phyloP scores from a whole-genome alignment of 2,113 vertebrate genomes.

The Etheostoma spectabile region DNA sequence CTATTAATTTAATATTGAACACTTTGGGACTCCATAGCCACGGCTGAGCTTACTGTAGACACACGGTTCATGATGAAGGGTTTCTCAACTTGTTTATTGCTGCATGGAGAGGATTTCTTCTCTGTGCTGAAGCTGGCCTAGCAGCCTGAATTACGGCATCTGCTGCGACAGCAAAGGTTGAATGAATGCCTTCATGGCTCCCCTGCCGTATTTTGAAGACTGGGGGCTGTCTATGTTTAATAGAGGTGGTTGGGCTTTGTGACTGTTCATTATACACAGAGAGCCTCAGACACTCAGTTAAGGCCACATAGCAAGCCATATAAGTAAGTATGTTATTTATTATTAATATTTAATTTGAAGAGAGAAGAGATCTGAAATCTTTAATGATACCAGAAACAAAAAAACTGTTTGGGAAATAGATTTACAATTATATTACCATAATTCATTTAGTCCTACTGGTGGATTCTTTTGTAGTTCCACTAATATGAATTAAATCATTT shows the following conservation, averaged over 20 bases:
- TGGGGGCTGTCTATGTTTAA: constrained; percentile 8
- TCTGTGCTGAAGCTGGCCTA: constrained; percentile 15
- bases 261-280: constrained; percentile 10
- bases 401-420: neutral
- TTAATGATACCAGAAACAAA: neutral
- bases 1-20: constrained; percentile 31
- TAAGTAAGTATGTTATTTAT: neutral
- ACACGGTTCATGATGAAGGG: neutral
- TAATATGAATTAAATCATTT: too few relatives aligned
- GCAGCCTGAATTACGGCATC: constrained; percentile 32
- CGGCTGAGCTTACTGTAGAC: neutral
- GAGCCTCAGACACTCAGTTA: neutral
- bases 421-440: neutral
- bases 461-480: neutral
- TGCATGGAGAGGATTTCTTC: neutral
- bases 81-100: neutral
- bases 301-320: neutral
- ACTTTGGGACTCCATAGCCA: constrained; percentile 8
- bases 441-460: neutral
- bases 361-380: neutral
- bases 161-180: constrained; percentile 25
- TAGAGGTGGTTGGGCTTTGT: neutral
- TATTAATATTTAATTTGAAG: neutral
- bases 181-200: constrained; percentile 23
- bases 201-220: constrained; percentile 15